Base-by-base conservation (phyloP, 2,888 invertebrate species). In the Ecdyonurus torrentis region DNA sequence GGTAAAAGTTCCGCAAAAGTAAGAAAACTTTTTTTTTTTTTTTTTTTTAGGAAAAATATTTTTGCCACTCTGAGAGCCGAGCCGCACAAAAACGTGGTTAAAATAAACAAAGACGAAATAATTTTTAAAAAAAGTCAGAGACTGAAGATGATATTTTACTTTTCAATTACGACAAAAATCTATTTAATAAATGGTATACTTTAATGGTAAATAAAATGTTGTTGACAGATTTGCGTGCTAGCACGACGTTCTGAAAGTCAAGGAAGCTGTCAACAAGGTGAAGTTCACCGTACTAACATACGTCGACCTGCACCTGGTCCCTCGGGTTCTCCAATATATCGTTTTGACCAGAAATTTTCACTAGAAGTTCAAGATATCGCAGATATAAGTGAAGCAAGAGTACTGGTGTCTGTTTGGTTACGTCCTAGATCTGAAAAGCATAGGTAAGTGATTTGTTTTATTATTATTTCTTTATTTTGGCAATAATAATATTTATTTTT, bases 341-440 rank as follows among this genome's bases (percentile, higher is more conserved):
- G 55, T n/a, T 55, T 55, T 22, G 55, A 55, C 55, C 55, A 55
- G 20, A 55, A 55, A n/a, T 55, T 55, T n/a, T 55, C 55, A 5
- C 55, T 55, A 7, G 55, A 55, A 20, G 55, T 55, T 7, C 3
- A n/a, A 5, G n/a, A 55, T 5, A 15, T 10, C 37, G 37, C 5
- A 37, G 37, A 37, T 37, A 10, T 37, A 15, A 37, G 7, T 15
- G 55, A 55, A 20, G n/a, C 19, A 7, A 55, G 55, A n/a, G 55
- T 55, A 7, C 55, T 55, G 19, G 55, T 55, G 52, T 23, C 64
- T n/a, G 64, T 61, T 25, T 65, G 66, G 61, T 62, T 64, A 7
- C 61, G 63, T 1, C 64, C 60, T 19, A 23, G 25, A 52, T 20
- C 62, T 10, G 55, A 55, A n/a, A 55, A 55, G n/a, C 55, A 55